Evolutionary conservation across 2,888 invertebrate species (phyloP), one percentile per base, ranked within the genome.

Genomic region (Biston stratarius): DNA sequence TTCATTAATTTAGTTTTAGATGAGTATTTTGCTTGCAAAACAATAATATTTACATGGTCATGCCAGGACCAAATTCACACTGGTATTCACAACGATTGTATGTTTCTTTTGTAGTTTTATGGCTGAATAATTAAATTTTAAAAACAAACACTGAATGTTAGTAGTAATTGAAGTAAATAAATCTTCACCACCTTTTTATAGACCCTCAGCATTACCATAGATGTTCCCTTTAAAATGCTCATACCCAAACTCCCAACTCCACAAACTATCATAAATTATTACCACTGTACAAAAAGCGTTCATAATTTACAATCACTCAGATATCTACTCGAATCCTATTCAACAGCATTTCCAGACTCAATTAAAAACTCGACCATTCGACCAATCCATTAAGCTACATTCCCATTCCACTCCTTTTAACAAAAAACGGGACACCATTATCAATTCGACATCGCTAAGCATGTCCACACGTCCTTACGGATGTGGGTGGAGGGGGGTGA

Each of bases 371-470:
- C 64, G 63, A 69, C 72, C 70, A 69, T 70, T 74, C 71, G 64
- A 67, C 64, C 73, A 75, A 75, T 75, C 75, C 75, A 75, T 75
- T 75, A 73, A 69, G 75, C 72, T 73, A 75, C 73, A 75, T 68
- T 73, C 69, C 73, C 64, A 75, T 75, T 75, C 68, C 73, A 73
- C 73, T 75, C 75, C 72, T 71, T 75, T 75, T 72, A 82, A 82
- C 80, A 83, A 84, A 83, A 81, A 81, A 80, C 77, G 78, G 74
- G 77, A 77, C 77, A 79, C 82, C 84, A 86, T 89, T 91, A 90
- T 89, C 90, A 90, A 89, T 88, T 86, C 83, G 83, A 84, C 90
- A 86, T 85, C 86, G 86, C 86, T 88, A 88, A 88, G 88, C 86
- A 86, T 87, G 87, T 88, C 86, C 88, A 87, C 86, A 86, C 88